Evolutionary conservation across 2,113 vertebrate genomes (phyloP), one percentile per base, ranked within the genome.

Genomic region (Oncorhynchus clarkii): DNA sequence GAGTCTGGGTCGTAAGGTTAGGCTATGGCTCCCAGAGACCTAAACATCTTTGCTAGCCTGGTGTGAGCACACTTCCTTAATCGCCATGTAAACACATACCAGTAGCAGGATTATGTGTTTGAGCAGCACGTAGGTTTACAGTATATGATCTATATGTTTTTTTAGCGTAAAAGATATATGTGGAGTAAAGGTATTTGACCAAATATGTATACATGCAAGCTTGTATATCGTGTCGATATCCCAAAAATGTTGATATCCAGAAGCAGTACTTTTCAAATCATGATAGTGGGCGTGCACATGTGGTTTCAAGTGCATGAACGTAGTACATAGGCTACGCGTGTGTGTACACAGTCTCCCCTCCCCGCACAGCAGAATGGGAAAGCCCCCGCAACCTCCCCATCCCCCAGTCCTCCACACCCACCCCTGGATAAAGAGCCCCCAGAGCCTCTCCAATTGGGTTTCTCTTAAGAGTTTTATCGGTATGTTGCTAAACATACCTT

Each of bases 401-500:
- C 74, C 62, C 57, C 72, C 59, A 60, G 11, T 60, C 59, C 39
- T 45, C 75, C 39, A 51, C 64, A 62, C 79, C 87, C 76, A 83
- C 88, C 87, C 82, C 79, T 90, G 90, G 59, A 93, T 91, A 91
- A 92, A 90, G 85, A 90, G 82, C 84, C 83, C 89, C 20, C 88
- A 85, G 88, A 89, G 75, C 89, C 87, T 89, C 88, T 90, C 89
- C 88, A 89, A 89, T 87, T 89, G 86, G 86, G 91, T 92, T 91
- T 92, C 87, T 82, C 90, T 92, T 92, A 92, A 93, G 92, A 92
- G 92, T 88, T 92, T 93, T 92, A 93, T 92, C 86, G 80, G 88
- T 91, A 85, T 93, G 92, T 92, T 92, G 88, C 88, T 92, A 91
- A 93, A 93, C 92, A 93, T 93, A 90, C 89, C 84, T 77, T 90